Percentiles rank a stretch among this genome's conserved stretches.
Evolutionary conservation across 2,797 vertebrate genomes (phyloP).

Genomic region (Danio jaintianensis): DNA sequence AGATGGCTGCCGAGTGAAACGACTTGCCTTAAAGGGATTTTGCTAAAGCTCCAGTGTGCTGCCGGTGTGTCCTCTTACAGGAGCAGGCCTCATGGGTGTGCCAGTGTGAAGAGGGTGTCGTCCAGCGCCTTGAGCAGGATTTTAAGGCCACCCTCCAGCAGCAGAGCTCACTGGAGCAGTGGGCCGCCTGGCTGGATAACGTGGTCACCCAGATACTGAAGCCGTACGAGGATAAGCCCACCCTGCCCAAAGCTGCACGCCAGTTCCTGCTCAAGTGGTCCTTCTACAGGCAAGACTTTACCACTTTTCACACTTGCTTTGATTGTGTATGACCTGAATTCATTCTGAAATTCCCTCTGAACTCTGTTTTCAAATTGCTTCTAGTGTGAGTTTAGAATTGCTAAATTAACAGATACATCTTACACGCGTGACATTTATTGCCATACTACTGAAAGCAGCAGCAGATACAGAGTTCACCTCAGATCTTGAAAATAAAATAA

Average conservation of each 20-base stretch:
- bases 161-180: conserved; percentile 98
- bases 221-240: conserved; percentile 89
- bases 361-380: no score
- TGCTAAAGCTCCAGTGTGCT: not conserved
- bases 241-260: conserved; percentile 92
- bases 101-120: conserved; percentile 95
- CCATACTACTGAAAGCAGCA: no score
- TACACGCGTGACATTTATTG: no score
- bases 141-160: conserved; percentile 97
- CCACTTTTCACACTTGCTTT: not conserved
- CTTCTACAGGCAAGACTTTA: conserved; percentile 88
- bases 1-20: no score
- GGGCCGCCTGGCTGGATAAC: conserved; percentile 94
- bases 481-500: no score
- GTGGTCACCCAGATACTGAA: conserved; percentile 95
- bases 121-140: conserved; percentile 96
- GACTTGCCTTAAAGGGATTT: no score
- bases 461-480: no score
- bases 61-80: conserved; percentile 68
- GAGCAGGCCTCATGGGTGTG: conserved; percentile 99
- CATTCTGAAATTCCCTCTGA: no score
- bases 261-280: conserved; percentile 99
- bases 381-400: no score
- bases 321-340: not conserved
- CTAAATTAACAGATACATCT: no score